These are phyloP conservation scores for Chionis minor DNA, from an alignment of 2,113 vertebrate genomes.

Conservation along the genomic window DNA sequence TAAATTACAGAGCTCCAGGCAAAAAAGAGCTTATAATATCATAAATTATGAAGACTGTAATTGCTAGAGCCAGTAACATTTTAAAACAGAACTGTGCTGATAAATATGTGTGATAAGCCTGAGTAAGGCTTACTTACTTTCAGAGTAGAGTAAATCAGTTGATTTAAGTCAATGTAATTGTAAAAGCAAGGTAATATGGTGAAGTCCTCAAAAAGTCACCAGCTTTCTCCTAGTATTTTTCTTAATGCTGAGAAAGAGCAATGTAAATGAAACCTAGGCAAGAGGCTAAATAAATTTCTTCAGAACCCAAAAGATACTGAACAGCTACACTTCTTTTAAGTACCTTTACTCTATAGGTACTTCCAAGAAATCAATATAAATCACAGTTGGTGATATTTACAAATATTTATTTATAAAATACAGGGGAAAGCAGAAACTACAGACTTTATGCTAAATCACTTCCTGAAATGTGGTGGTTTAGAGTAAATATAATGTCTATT, in stretches of 20 bases:
- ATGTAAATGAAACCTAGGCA: neutral
- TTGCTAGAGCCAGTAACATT: slow-evolving; percentile 23
- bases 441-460: neutral
- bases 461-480: neutral
- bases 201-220: neutral
- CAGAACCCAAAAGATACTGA: neutral
- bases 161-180: neutral
- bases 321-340: neutral
- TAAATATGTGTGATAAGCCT: slow-evolving; percentile 15
- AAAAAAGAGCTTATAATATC: slow-evolving; percentile 4
- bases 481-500: neutral
- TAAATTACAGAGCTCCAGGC: slow-evolving; percentile 27
- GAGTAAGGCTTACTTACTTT: neutral
- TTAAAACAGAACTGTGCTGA: slow-evolving; percentile 7
- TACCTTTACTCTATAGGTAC: neutral
- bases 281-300: neutral
- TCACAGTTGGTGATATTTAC: neutral
- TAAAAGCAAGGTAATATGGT: neutral
- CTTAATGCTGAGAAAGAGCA: neutral
- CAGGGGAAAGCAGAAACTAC: neutral
- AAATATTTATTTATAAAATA: neutral
- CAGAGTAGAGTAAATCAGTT: slow-evolving; percentile 6
- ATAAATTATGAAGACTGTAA: slow-evolving; percentile 44
- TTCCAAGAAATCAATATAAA: neutral
- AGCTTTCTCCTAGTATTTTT: neutral